Percentiles rank a stretch among this genome's conserved stretches.
These are phyloP conservation scores for Eupithecia subfuscata DNA, from an alignment of 2,888 invertebrate genomes.

Conservation along the genomic window DNA sequence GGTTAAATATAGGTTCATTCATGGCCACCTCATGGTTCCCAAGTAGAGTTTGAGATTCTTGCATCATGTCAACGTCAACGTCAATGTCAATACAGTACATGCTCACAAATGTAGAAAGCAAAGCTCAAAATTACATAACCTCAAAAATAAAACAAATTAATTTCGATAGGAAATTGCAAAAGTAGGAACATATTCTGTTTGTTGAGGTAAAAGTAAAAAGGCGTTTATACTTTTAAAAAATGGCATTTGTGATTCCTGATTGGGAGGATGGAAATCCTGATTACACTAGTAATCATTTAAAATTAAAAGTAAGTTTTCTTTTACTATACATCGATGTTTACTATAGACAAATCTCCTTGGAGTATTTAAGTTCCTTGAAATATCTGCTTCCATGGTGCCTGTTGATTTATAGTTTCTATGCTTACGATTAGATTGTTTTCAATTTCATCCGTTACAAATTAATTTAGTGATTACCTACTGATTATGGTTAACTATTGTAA, in stretches of 20 bases:
- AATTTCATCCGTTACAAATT: background rate
- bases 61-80: background rate
- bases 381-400: background rate
- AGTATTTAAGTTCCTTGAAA: background rate
- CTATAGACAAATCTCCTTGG: background rate
- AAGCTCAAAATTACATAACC: background rate
- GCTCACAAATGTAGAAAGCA: background rate
- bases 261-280: conserved; percentile 55
- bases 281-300: conserved; percentile 33
- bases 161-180: background rate
- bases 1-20: no score
- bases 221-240: conserved; percentile 26
- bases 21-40: no score
- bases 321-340: no score
- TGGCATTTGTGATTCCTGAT: conserved; percentile 49
- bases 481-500: no score
- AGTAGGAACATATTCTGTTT: no score
- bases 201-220: background rate
- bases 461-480: background rate
- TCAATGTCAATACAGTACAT: background rate
- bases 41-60: no score
- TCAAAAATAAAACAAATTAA: background rate
- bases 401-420: background rate
- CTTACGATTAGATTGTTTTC: background rate
- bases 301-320: conserved; percentile 31